Evolutionary conservation across 2,888 invertebrate genomes (phyloP), one percentile per base, ranked within the genome.

Genomic region (Drosophila flavopinicola): DNA sequence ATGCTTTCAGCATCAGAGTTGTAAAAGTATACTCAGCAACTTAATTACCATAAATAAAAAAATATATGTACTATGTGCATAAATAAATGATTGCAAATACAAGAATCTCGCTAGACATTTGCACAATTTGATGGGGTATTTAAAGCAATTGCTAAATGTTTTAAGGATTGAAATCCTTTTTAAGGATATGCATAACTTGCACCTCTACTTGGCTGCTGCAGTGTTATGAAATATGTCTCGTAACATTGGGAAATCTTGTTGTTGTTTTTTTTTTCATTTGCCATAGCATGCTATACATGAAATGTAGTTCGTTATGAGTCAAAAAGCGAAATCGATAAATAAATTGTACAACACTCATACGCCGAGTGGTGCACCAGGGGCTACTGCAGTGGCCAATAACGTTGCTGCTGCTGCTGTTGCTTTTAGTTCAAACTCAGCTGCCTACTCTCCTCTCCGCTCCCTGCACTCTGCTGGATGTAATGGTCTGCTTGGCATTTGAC

Each of bases 401-500:
- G 58, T 59, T 59, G 37, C 30, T 24, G 5, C 5, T 11, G 13
- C 17, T 32, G 17, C 49, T 41, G 11, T 30, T 25, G 27, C 25
- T 33, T 24, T 11, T 13, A n/a, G 6, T 7, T 13, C 23, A 2
- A 2, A 27, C n/a, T 17, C 39, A 7, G n/a, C 10, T 35, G 49
- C 20, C 20, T 20, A 4, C 20, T 20, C 20, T 20, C 20, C 20
- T 20, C 20, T 20, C 20, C 20, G 20, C 10, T 10, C 15, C 15
- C 27, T 37, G 30, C 30, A n/a, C n/a, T n/a, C n/a, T 39, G 32
- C 24, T 27, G 42, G 51, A 49, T 66, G 49, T 66, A 66, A 66
- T 69, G 56, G 59, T 53, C 49, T 49, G 73, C 61, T 72, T 63
- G 70, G 58, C 74, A 57, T 77, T 78, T 78, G 78, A 78, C 78